Conservation (phyloP, 2,113 vertebrate species). For the Phocoena sinus region DNA sequence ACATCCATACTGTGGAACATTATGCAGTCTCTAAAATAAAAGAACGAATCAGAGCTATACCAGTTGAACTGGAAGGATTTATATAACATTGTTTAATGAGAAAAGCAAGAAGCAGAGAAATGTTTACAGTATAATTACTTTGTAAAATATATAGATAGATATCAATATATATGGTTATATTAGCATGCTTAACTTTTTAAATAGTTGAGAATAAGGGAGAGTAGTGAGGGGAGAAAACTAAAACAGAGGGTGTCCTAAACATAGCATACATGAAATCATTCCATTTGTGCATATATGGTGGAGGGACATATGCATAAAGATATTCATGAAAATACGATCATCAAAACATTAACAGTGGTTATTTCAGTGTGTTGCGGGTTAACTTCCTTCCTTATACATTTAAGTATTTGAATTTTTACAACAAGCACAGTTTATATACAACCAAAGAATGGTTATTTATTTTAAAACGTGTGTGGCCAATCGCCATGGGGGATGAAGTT, state of each 20-base stretch:
- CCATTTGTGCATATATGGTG: not conserved
- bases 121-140: not conserved
- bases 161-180: not conserved
- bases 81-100: not conserved
- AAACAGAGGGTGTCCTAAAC: not conserved
- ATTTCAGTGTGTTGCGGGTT: not conserved
- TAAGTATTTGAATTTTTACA: not conserved
- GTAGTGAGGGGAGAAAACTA: not conserved
- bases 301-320: not conserved
- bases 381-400: not conserved
- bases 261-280: not conserved
- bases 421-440: not conserved
- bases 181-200: not conserved
- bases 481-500: not conserved
- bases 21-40: not conserved
- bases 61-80: not conserved
- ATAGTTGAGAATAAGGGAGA: not conserved
- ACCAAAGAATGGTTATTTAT: not conserved
- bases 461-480: not conserved
- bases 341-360: not conserved
- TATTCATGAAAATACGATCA: not conserved
- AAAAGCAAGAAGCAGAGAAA: constrained; percentile 1
- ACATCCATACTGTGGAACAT: not conserved
- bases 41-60: not conserved
- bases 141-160: not conserved